These are phyloP conservation scores for Rhadinocentrus ornatus DNA, from an alignment of 2,797 vertebrate species.

Conservation along the genomic window DNA sequence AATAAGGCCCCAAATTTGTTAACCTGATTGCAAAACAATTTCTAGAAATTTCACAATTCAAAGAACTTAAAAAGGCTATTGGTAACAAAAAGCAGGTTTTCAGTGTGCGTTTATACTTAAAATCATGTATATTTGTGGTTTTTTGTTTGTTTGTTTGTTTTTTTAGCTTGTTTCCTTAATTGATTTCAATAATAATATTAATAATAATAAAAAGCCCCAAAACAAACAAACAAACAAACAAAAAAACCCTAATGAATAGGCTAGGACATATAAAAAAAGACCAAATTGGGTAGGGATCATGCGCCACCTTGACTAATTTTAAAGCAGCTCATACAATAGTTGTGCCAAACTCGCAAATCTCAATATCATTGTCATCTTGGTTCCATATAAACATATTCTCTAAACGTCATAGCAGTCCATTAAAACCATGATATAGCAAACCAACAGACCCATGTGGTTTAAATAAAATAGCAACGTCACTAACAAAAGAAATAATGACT, in stretches of 20 bases:
- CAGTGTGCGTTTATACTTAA: not conserved
- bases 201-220: no score
- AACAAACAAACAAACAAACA: not conserved
- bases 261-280: not conserved
- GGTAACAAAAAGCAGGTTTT: no score
- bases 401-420: not conserved
- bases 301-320: not conserved
- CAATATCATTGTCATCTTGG: not conserved
- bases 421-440: not conserved
- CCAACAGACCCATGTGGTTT: constrained; percentile 2
- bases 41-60: no score
- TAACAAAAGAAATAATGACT: constrained; percentile 1
- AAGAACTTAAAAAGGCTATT: not conserved
- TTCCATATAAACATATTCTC: not conserved
- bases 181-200: no score
- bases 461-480: constrained; percentile 9
- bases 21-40: no score
- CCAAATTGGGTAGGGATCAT: not conserved
- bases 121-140: not conserved
- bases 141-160: no score
- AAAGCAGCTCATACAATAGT: not conserved
- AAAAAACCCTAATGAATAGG: not conserved
- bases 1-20: no score
- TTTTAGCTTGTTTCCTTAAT: not conserved
- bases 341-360: not conserved